phyloP scores from a whole-genome alignment of 2,797 vertebrate species.

The Discoglossus pictus region DNA sequence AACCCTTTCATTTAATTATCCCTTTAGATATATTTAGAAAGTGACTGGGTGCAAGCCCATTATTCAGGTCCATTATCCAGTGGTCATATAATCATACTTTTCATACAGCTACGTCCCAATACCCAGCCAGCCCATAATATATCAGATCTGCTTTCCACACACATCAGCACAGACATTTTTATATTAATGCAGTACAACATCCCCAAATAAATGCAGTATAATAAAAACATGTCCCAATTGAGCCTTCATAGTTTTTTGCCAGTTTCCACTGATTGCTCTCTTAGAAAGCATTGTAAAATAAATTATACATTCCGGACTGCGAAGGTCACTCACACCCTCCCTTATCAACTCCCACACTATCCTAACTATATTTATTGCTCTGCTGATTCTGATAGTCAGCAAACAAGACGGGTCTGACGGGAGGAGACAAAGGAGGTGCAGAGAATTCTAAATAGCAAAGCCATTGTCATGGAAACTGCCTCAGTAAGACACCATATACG shows the following conservation, averaged over 20 bases:
- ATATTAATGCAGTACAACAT: no score
- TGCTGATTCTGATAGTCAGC: constrained; percentile 38
- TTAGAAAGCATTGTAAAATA: background rate
- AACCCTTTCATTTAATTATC: no score
- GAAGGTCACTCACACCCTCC: constrained; percentile 6
- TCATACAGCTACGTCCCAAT: no score
- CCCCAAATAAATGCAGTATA: no score
- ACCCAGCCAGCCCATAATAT: no score
- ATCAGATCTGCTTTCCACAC: no score
- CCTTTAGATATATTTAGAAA: no score
- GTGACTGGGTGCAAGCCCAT: no score
- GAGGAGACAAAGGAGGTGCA: constrained; percentile 1
- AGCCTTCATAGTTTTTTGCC: background rate
- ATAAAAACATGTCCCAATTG: no score
- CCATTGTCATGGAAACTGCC: constrained; percentile 40
- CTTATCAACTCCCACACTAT: constrained; percentile 23
- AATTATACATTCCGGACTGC: background rate
- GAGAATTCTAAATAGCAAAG: constrained; percentile 27
- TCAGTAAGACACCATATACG: constrained; percentile 18
- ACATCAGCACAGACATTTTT: no score
- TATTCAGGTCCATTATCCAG: no score
- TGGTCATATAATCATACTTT: no score
- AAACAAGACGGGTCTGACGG: constrained; percentile 33
- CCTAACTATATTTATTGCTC: constrained; percentile 17
- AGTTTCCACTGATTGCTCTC: background rate